Evolutionary conservation across 2,797 vertebrate species (phyloP).

Genomic region (Valencia hispanica): DNA sequence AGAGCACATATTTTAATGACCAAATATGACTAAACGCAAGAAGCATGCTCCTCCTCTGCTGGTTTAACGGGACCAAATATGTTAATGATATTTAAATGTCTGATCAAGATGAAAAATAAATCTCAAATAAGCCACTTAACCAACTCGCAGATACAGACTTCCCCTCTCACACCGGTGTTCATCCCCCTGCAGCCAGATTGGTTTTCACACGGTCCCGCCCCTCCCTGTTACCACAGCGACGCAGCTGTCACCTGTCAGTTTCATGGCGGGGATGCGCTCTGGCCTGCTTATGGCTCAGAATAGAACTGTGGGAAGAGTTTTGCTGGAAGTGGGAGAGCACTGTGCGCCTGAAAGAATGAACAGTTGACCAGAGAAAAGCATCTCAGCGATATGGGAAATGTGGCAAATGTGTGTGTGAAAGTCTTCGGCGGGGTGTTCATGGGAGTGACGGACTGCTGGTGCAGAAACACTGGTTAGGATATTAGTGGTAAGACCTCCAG

Average conservation of each 20-base stretch:
- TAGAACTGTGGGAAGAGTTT: conserved; percentile 70
- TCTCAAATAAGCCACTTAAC: conserved; percentile 4
- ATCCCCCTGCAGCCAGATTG: conserved; percentile 71
- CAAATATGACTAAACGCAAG: no score
- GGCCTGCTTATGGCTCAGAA: conserved; percentile 72
- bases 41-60: no score
- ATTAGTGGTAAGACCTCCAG: conserved; percentile 57
- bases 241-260: conserved; percentile 85
- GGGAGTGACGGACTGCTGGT: conserved; percentile 50
- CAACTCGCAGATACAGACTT: no score
- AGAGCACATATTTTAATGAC: no score
- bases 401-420: conserved; percentile 31
- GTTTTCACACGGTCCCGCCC: conserved; percentile 73
- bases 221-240: conserved; percentile 74
- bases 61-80: background rate
- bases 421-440: conserved; percentile 17
- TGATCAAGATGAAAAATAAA: conserved; percentile 5
- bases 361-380: conserved; percentile 51
- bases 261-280: conserved; percentile 54
- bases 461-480: conserved; percentile 27
- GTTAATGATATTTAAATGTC: background rate
- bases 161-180: conserved; percentile 57
- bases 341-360: conserved; percentile 42
- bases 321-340: conserved; percentile 43
- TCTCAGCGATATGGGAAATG: conserved; percentile 54